A percentile compares a stretch with the other conserved stretches of the same genome.
Evolutionary conservation across 2,888 invertebrate species (phyloP).

Genomic region (Cancer borealis): DNA sequence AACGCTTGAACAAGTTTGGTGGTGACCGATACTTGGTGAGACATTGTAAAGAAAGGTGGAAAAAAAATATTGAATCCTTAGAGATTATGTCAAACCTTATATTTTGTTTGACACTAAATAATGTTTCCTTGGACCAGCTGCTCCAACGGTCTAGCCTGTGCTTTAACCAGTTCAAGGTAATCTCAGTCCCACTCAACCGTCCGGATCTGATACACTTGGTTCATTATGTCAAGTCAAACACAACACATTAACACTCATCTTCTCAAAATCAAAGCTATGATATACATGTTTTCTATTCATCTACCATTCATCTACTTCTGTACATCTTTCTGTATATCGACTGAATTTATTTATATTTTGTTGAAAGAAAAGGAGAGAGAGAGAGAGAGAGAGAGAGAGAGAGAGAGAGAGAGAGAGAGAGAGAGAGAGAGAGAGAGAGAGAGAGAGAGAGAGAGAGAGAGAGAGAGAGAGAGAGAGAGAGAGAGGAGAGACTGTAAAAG

Average conservation of each 20-base stretch:
- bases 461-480: conserved; percentile 51
- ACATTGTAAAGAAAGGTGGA: not conserved
- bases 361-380: not conserved
- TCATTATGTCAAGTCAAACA: not conserved
- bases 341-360: too few species aligned
- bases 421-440: not conserved
- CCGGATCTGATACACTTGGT: not conserved
- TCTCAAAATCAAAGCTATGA: not conserved
- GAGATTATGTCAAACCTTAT: not conserved
- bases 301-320: too few species aligned
- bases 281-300: not conserved
- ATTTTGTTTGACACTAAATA: not conserved
- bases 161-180: not conserved
- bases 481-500: not conserved
- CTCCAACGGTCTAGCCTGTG: not conserved
- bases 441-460: conserved; percentile 52
- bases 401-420: not conserved
- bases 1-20: not conserved
- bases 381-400: too few species aligned
- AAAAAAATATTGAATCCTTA: not conserved
- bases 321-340: too few species aligned
- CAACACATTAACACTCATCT: not conserved
- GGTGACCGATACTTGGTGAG: not conserved
- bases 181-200: not conserved
- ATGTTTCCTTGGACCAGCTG: too few species aligned